These are phyloP conservation scores for Cercopithecus mona DNA, from an alignment of 2,113 vertebrate genomes.

Conservation along the genomic window DNA sequence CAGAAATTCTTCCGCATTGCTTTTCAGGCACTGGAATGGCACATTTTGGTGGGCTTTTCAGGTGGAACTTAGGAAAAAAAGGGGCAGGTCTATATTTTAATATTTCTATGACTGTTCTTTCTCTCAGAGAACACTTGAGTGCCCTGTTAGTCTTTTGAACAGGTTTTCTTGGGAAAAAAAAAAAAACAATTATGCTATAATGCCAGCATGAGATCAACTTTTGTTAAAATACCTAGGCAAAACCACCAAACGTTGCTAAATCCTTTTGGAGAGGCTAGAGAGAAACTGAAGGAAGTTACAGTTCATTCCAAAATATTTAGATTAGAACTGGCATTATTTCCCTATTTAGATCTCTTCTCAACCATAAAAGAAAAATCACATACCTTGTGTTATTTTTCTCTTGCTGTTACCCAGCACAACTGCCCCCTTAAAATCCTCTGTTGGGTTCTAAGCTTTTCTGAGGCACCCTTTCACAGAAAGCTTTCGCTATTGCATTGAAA, in stretches of 20 bases:
- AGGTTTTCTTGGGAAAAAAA: not conserved
- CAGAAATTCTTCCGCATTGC: conserved; percentile 28
- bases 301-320: not conserved
- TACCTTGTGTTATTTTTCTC: not conserved
- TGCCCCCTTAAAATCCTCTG: not conserved
- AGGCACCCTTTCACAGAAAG: not conserved
- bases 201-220: conserved; percentile 18
- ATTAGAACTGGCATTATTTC: not conserved
- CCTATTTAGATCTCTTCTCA: not conserved
- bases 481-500: not conserved
- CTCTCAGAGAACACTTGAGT: not conserved
- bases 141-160: conserved; percentile 14
- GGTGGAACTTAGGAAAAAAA: conserved; percentile 1
- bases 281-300: not conserved
- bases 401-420: not conserved
- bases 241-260: not conserved
- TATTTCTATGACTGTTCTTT: not conserved
- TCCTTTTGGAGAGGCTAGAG: not conserved
- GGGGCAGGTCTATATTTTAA: not conserved
- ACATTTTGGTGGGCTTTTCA: conserved; percentile 26
- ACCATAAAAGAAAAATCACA: not conserved
- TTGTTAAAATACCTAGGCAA: conserved; percentile 37
- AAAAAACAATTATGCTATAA: not conserved
- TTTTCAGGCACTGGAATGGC: not conserved
- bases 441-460: not conserved